These are phyloP conservation scores for Drymodes brunneopygia DNA, from an alignment of 2,113 vertebrate species.

Conservation along the genomic window DNA sequence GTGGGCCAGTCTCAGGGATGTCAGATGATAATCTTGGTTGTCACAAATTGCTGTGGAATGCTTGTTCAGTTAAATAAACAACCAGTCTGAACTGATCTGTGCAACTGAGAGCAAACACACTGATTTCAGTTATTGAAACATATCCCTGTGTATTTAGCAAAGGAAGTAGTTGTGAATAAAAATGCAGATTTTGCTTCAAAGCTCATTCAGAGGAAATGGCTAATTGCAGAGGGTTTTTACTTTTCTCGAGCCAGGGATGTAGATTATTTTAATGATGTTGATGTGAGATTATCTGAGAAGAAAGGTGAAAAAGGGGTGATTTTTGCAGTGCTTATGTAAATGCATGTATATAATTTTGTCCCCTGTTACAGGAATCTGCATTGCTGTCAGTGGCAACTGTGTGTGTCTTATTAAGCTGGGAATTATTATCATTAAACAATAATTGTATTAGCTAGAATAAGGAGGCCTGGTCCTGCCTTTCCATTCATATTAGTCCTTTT, in stretches of 20 bases:
- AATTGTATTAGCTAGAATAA: background rate
- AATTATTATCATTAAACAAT: background rate
- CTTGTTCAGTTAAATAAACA: background rate
- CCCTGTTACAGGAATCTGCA: background rate
- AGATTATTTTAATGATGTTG: background rate
- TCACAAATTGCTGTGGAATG: background rate
- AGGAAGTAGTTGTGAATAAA: background rate
- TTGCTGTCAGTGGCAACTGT: background rate
- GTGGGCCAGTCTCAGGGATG: background rate
- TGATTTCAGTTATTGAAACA: background rate
- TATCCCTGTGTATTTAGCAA: background rate
- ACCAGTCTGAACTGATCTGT: background rate
- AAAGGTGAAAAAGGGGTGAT: background rate
- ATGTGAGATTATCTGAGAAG: background rate
- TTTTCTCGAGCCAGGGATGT: background rate
- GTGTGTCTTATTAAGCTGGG: background rate
- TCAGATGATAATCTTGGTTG: background rate
- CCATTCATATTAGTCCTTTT: background rate
- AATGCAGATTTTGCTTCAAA: background rate
- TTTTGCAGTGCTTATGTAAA: background rate
- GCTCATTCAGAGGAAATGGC: background rate
- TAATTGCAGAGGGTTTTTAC: background rate
- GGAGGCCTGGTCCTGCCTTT: background rate
- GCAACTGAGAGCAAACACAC: background rate
- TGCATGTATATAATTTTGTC: background rate